These are phyloP conservation scores for Cranoglanis bouderius DNA, from an alignment of 2,113 vertebrate species.

Conservation along the genomic window DNA sequence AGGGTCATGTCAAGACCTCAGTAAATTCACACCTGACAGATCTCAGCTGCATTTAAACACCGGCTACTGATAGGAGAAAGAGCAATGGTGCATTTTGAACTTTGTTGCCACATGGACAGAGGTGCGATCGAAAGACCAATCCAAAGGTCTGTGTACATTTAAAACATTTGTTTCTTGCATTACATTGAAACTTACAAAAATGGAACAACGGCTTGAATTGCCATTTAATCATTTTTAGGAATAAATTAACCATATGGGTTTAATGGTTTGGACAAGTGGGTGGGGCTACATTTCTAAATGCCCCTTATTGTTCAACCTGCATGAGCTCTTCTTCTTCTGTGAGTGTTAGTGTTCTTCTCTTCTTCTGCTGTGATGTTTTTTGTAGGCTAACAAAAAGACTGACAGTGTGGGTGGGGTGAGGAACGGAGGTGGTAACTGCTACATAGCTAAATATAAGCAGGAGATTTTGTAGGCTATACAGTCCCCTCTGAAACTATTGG, in stretches of 20 bases:
- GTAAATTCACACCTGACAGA: background rate
- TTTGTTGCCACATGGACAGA: background rate
- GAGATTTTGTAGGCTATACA: no score
- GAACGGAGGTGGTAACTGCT: background rate
- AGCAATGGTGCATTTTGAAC: background rate
- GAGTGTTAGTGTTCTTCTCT: no score
- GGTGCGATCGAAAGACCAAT: background rate
- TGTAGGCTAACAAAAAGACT: background rate
- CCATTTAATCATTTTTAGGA: background rate
- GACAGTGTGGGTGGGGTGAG: background rate
- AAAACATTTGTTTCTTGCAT: background rate
- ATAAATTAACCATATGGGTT: background rate
- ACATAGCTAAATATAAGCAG: no score
- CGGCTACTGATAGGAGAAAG: background rate
- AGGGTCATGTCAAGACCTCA: background rate
- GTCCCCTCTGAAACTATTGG: no score
- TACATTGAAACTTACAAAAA: background rate
- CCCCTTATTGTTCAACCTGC: background rate
- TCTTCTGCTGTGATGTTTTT: no score
- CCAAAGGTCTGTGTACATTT: background rate
- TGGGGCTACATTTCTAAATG: background rate
- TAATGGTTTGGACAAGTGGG: background rate
- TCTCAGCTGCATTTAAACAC: background rate
- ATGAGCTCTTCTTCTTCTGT: background rate
- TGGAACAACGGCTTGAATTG: background rate